Base-by-base conservation (phyloP, 2,888 invertebrate genomes). In the Sthenelais limicola region DNA sequence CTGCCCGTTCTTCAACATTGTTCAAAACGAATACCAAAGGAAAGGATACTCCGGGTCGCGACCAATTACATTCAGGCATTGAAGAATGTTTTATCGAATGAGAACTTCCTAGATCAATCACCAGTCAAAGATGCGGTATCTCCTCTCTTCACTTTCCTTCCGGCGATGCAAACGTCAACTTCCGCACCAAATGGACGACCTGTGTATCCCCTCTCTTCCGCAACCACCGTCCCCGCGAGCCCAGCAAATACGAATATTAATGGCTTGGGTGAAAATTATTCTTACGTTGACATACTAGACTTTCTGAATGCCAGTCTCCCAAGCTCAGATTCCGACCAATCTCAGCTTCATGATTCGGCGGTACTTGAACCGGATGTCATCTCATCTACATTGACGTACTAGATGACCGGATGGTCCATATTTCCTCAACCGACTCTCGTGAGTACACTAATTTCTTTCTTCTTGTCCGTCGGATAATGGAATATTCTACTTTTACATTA, bases 11-110 rank as follows among this genome's bases (percentile, higher is more conserved):
- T 71, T 3, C 62, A 71, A 28, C 35, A 51, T 51, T 30, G 56
- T 51, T 48, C 18, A 4, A 71, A 62, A 49, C 33, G 71, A n/a
- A 52, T 71, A 1, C 62, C 71, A 15, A 71, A 71, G 52, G 71
- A 71, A 26, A 49, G 48, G 5, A 62, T 71, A 24, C 58, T 71
- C 24, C 9, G 71, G 28, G 62, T 48, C 26, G 71, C 71, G 3
- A 32, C 51, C 1, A 66, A 48, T 32, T 71, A 71, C 38, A 71
- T 71, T 32, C 18, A 30, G 2, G n/a, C 33, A 26, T 30, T 66
- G 47, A 3, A 18, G 9, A 26, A 38, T 38, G 47, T 66, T 38
- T 43, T 66, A n/a, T n/a, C n/a, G n/a, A n/a, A n/a, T n/a, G n/a
- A n/a, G n/a, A n/a, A n/a, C n/a, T n/a, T n/a, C n/a, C n/a, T n/a